These are phyloP conservation scores for Dasyprocta punctata DNA, from an alignment of 2,113 vertebrate genomes.

Conservation along the genomic window DNA sequence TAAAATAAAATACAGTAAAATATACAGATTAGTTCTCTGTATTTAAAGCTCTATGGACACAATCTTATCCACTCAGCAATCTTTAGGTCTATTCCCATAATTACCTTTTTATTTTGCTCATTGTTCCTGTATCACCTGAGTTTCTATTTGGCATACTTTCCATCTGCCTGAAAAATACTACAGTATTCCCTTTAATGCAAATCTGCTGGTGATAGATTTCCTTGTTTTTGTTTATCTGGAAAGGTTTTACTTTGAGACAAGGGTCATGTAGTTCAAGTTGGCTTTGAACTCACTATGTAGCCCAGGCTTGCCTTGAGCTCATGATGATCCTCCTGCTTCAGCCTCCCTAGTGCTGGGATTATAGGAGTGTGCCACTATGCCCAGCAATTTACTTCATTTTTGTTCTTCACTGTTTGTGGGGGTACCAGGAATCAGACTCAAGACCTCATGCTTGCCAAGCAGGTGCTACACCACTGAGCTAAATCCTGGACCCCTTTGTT, in stretches of 20 bases:
- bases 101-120: neutral
- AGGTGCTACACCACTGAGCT: too few relatives aligned
- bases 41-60: neutral
- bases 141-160: neutral
- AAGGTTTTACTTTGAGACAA: neutral
- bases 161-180: neutral
- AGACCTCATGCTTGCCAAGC: too few relatives aligned
- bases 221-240: neutral
- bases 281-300: neutral
- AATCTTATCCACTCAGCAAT: neutral
- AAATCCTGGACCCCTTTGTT: neutral
- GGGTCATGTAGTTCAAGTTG: neutral
- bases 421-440: too few relatives aligned
- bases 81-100: neutral
- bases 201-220: neutral
- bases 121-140: neutral
- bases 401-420: neutral
- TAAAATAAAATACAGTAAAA: too few relatives aligned
- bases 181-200: neutral
- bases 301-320: neutral
- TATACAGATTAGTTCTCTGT: neutral
- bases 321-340: neutral
- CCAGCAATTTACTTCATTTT: neutral
- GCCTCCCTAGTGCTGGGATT: too few relatives aligned
- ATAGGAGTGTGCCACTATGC: too few relatives aligned